Evolutionary conservation across 2,797 vertebrate genomes (phyloP).

Genomic region (Calcarius lapponicus): DNA sequence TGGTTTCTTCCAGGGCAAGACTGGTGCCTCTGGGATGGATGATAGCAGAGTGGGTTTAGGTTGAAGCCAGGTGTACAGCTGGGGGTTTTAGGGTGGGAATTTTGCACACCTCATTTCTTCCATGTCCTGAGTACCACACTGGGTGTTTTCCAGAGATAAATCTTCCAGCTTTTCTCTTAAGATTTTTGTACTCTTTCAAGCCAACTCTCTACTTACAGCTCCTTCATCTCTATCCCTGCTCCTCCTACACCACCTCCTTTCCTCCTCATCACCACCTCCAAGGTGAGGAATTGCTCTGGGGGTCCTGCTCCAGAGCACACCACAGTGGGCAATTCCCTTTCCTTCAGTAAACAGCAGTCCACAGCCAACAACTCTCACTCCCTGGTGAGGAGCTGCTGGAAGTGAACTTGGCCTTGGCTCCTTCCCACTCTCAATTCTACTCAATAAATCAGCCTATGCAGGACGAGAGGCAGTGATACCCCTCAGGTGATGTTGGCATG

Average conservation of each 20-base stretch:
- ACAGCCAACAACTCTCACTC: background rate
- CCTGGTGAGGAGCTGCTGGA: background rate
- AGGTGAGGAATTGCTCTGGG: background rate
- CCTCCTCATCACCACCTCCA: background rate
- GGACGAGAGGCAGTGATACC: background rate
- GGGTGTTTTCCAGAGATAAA: background rate
- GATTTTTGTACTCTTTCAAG: background rate
- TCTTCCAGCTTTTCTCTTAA: background rate
- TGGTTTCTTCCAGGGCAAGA: background rate
- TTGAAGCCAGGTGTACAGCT: background rate
- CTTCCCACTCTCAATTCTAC: background rate
- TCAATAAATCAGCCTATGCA: background rate
- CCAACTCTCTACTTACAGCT: background rate
- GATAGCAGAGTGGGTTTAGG: background rate
- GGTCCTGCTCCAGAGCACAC: background rate
- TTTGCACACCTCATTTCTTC: background rate
- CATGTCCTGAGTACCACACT: background rate
- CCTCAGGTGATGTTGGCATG: accelerated
- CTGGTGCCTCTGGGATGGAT: background rate
- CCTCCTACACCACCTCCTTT: background rate
- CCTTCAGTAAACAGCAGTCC: background rate
- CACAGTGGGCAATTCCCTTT: background rate
- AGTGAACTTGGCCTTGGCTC: background rate
- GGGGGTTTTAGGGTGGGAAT: background rate
- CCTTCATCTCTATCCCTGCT: background rate